Percentiles rank a stretch among this genome's conserved stretches.
These are phyloP conservation scores for Melanotaenia trifasciata DNA, from an alignment of 2,797 vertebrate species.

Conservation along the genomic window DNA sequence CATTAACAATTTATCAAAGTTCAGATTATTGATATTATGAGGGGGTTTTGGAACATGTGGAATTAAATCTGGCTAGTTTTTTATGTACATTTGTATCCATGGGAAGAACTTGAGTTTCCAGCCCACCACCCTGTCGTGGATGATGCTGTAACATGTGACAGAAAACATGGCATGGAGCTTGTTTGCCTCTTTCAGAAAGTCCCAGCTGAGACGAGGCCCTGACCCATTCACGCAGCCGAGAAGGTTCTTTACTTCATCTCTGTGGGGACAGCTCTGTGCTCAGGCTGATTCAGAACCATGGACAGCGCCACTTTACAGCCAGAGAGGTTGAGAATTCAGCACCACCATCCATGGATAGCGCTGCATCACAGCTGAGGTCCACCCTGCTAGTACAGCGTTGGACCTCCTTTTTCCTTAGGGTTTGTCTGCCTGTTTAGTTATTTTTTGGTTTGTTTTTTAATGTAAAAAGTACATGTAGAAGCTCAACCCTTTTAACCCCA, in stretches of 20 bases:
- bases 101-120: constrained; percentile 30
- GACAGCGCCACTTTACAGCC: constrained; percentile 40
- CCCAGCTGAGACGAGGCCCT: constrained; percentile 37
- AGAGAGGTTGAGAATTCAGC: constrained; percentile 41
- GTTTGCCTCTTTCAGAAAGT: constrained; percentile 52
- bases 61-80: not conserved
- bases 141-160: constrained; percentile 66
- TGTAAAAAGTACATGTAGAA: no score
- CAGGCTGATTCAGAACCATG: constrained; percentile 60
- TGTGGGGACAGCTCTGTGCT: constrained; percentile 16
- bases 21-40: not conserved
- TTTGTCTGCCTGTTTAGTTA: no score
- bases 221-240: constrained; percentile 31
- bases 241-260: constrained; percentile 13
- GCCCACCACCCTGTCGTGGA: constrained; percentile 32
- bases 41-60: not conserved
- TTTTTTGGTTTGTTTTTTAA: no score
- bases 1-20: constrained; percentile 2
- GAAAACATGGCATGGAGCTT: constrained; percentile 65
- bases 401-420: no score
- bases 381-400: no score
- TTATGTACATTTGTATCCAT: constrained; percentile 31
- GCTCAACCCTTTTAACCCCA: no score
- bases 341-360: constrained; percentile 49
- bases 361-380: not conserved